Percentiles rank a stretch among this genome's conserved stretches.
Conservation (phyloP, 2,888 invertebrate species). For the Hermaeophaga mercurialis region DNA sequence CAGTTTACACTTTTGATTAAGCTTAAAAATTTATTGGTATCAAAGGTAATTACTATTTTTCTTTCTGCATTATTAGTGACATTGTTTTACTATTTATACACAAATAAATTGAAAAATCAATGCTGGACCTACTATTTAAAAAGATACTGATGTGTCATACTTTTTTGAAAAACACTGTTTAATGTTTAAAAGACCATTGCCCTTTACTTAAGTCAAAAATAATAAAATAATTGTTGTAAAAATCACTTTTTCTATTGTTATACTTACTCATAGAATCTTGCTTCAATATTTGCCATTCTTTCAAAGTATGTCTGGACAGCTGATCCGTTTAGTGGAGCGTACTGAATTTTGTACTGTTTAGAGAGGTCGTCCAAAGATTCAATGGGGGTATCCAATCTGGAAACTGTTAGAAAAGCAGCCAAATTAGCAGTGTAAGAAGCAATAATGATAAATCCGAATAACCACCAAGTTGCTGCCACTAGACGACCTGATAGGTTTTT, state of each 20-base stretch:
- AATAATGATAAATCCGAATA: slow-evolving; percentile 98
- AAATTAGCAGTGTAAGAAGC: slow-evolving; percentile 98
- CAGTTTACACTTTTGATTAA: no score
- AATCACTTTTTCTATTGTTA: no score
- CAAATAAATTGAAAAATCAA: neutral
- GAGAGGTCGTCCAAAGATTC: slow-evolving; percentile 93
- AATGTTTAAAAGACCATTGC: no score
- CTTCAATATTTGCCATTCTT: slow-evolving; percentile 94
- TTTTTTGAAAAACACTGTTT: no score
- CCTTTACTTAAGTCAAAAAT: no score
- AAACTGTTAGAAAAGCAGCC: slow-evolving; percentile 95
- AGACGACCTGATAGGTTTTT: slow-evolving; percentile 88
- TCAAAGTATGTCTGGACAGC: slow-evolving; percentile 93
- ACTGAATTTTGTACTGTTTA: slow-evolving; percentile 90
- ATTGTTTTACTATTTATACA: slow-evolving; percentile 5
- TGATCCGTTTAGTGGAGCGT: slow-evolving; percentile 88
- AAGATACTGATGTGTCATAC: no score
- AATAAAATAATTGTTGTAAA: no score
- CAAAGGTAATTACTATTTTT: no score
- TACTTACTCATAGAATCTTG: slow-evolving; percentile 90
- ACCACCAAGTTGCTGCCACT: slow-evolving; percentile 98
- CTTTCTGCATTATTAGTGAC: no score
- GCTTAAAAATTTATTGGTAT: no score
- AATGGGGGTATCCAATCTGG: slow-evolving; percentile 89
- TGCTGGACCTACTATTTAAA: neutral